A percentile compares a stretch with the other conserved stretches of the same genome.
These are phyloP conservation scores for Heteronetta atricapilla DNA, from an alignment of 2,113 vertebrate species.

Conservation along the genomic window DNA sequence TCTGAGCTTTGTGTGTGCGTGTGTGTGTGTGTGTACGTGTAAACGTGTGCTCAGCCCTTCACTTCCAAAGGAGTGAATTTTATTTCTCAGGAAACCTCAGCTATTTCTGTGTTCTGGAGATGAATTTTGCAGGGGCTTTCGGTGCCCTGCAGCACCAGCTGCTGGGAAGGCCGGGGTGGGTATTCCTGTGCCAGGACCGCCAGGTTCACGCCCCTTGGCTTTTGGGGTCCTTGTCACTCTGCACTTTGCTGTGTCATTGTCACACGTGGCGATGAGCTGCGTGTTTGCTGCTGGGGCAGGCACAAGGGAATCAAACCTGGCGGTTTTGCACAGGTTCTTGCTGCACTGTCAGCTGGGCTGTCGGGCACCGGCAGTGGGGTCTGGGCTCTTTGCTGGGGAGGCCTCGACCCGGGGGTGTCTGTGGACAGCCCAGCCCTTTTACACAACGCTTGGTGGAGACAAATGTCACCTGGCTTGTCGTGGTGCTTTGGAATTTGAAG, in stretches of 20 bases:
- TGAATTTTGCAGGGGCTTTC: not conserved
- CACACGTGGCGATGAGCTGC: accelerated
- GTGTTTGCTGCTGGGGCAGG: not conserved
- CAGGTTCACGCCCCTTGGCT: not conserved
- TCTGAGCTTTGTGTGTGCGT: not conserved
- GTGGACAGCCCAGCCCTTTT: not conserved
- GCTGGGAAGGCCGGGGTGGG: not conserved
- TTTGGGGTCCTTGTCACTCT: too few relatives aligned
- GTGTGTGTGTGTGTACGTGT: accelerated
- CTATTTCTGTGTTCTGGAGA: not conserved
- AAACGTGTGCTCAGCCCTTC: not conserved
- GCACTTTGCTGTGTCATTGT: not conserved
- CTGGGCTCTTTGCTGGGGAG: not conserved
- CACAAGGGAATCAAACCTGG: not conserved
- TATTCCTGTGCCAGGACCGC: not conserved
- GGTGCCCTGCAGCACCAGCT: not conserved
- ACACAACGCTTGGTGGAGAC: not conserved
- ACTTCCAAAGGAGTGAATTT: not conserved
- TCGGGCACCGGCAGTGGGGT: not conserved
- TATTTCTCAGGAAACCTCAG: not conserved
- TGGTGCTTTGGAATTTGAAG: not conserved
- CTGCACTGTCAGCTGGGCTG: not conserved
- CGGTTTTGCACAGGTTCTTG: not conserved
- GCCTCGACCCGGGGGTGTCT: not conserved
- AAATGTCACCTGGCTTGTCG: not conserved